phyloP scores from a whole-genome alignment of 2,797 vertebrate genomes.

The Thamnophis elegans region DNA sequence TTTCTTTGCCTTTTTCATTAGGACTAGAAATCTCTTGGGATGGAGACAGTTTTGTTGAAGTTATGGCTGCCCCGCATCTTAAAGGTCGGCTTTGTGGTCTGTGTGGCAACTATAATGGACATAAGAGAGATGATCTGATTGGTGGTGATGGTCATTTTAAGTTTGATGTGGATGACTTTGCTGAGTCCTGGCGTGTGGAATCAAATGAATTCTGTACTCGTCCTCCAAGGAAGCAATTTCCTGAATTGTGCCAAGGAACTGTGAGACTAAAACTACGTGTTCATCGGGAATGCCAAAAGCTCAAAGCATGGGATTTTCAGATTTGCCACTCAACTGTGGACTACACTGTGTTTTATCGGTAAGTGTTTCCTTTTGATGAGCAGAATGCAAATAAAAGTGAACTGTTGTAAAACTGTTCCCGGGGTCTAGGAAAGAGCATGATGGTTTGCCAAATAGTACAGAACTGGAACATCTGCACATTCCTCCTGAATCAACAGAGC shows the following conservation, averaged over 20 bases:
- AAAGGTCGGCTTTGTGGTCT: slow-evolving; percentile 92
- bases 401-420: not conserved
- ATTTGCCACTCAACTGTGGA: slow-evolving; percentile 90
- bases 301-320: slow-evolving; percentile 95
- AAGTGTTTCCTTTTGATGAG: slow-evolving; percentile 37
- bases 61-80: slow-evolving; percentile 89
- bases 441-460: not conserved
- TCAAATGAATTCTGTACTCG: slow-evolving; percentile 90
- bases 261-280: slow-evolving; percentile 92
- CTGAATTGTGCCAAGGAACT: slow-evolving; percentile 86
- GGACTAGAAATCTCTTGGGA: slow-evolving; percentile 98
- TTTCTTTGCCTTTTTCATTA: slow-evolving; percentile 55
- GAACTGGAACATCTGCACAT: not conserved
- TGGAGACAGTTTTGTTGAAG: slow-evolving; percentile 97
- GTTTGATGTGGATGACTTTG: slow-evolving; percentile 97
- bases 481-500: not conserved
- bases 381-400: not conserved
- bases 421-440: not conserved
- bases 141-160: slow-evolving; percentile 93
- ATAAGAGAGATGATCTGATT: slow-evolving; percentile 91
- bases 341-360: slow-evolving; percentile 90
- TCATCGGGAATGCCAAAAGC: slow-evolving; percentile 93
- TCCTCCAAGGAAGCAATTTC: slow-evolving; percentile 76
- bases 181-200: slow-evolving; percentile 93
- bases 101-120: slow-evolving; percentile 97